Base-by-base conservation (phyloP, 2,113 vertebrate genomes). In the Zeus faber region DNA sequence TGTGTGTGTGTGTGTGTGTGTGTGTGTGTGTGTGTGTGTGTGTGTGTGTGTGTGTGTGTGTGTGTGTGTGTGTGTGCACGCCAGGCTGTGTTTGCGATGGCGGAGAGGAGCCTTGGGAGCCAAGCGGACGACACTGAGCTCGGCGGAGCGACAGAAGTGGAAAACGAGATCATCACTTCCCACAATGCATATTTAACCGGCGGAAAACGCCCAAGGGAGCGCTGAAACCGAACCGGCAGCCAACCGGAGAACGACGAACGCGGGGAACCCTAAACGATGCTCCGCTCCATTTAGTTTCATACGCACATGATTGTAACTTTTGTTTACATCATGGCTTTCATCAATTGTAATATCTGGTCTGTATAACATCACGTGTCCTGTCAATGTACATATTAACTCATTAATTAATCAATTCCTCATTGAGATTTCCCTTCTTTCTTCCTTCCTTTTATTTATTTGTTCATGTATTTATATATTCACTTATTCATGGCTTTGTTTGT, bases 131-230 rank as follows among this genome's bases (percentile, higher is more conserved):
- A 13, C 11, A 9, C 22, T 16, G 44, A 53, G 61, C 62, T 73
- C 66, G 62, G 59, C 57, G 56, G 53, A 64, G 48, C 53, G 39
- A 57, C 25, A 64, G 49, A 58, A 67, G 65, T 61, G 62, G 51
- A 70, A 62, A 68, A 71, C 46, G 49, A 70, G 53, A 59, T 71
- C 58, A 67, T 65, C 67, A 31, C 33, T 65, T 9, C 26, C 45
- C 43, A 69, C 25, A 58, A 47, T 72, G 50, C 52, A 67, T 65
- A 49, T 70, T 65, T 65, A 72, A 77, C 58, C 49, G 47, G 58
- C 54, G 29, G 53, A 44, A 27, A 55, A 20, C 3, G 2, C 18
- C n/a, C 25, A 26, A 47, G 45, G 22, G 45, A 47, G 45, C 14
- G n/a, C 5, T 22, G 13, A 5, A 4, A 44, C 20, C 16, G 29